These are phyloP conservation scores for Samia ricini DNA, from an alignment of 1,140 invertebrate species.

Conservation along the genomic window DNA sequence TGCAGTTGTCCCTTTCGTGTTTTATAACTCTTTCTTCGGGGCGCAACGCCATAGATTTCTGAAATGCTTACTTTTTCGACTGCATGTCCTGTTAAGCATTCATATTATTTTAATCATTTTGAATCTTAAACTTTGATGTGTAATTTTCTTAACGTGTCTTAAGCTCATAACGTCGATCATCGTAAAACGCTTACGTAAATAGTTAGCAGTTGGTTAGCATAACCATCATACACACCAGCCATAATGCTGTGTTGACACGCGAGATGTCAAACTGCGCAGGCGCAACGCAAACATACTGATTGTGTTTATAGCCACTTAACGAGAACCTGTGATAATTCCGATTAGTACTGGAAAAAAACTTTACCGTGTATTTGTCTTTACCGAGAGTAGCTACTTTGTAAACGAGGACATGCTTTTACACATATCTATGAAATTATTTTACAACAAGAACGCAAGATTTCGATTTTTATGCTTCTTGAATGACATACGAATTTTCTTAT, in stretches of 20 bases:
- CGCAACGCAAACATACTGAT: constrained; percentile 64
- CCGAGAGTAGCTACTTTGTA: constrained; percentile 71
- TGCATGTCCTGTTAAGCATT: neutral
- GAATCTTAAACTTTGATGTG: neutral
- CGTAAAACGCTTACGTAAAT: constrained; percentile 54
- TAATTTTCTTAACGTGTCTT: neutral
- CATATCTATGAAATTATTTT: neutral
- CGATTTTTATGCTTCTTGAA: neutral
- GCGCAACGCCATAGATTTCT: neutral
- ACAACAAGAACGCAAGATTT: neutral
- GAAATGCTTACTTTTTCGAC: neutral
- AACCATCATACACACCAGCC: constrained; percentile 48
- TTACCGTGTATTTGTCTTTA: constrained; percentile 56
- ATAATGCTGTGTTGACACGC: constrained; percentile 59
- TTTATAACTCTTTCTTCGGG: no score
- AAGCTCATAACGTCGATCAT: constrained; percentile 17
- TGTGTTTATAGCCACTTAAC: constrained; percentile 77
- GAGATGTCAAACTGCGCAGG: constrained; percentile 64
- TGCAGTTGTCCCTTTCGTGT: no score
- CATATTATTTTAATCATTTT: neutral
- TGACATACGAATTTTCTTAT: neutral
- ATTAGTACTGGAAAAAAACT: constrained; percentile 70
- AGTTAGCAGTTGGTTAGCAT: constrained; percentile 63
- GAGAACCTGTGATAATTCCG: constrained; percentile 64
- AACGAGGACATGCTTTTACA: constrained; percentile 23